Percentiles rank a stretch among this genome's conserved stretches.
phyloP scores from a whole-genome alignment of 1,140 invertebrate species.

The Nasonia longicornis region DNA sequence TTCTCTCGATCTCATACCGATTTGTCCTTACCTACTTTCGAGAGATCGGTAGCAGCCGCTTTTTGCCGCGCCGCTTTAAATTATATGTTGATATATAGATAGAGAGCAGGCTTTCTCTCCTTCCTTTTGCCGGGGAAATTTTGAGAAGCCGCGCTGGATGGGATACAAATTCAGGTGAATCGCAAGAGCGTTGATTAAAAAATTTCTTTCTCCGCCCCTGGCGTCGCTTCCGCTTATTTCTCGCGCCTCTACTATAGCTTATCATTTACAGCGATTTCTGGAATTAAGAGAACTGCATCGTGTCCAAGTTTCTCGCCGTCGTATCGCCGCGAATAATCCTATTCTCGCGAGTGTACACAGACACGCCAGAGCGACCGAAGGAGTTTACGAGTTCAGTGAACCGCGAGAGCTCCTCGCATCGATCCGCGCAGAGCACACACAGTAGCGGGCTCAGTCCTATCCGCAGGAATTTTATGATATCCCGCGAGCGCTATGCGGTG shows the following conservation, averaged over 20 bases:
- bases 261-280: neutral
- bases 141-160: neutral
- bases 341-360: neutral
- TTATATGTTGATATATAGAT: slow-evolving; percentile 14
- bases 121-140: slow-evolving; percentile 32
- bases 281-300: neutral
- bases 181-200: neutral
- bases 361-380: neutral
- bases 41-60: slow-evolving; percentile 19
- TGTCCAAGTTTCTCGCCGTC: slow-evolving; percentile 6
- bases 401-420: slow-evolving; percentile 1
- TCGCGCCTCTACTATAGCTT: neutral
- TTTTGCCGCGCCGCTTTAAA: slow-evolving; percentile 24
- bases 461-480: slow-evolving; percentile 11
- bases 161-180: neutral
- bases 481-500: neutral
- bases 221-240: neutral
- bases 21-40: slow-evolving; percentile 47
- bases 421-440: neutral
- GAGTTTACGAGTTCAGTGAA: slow-evolving; percentile 37
- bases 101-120: slow-evolving; percentile 24
- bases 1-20: slow-evolving; percentile 34
- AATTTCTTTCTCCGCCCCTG: neutral
- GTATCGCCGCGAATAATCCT: neutral
- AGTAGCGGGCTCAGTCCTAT: neutral